These are phyloP conservation scores for Jaculus jaculus DNA, from an alignment of 2,113 vertebrate genomes.

Conservation along the genomic window DNA sequence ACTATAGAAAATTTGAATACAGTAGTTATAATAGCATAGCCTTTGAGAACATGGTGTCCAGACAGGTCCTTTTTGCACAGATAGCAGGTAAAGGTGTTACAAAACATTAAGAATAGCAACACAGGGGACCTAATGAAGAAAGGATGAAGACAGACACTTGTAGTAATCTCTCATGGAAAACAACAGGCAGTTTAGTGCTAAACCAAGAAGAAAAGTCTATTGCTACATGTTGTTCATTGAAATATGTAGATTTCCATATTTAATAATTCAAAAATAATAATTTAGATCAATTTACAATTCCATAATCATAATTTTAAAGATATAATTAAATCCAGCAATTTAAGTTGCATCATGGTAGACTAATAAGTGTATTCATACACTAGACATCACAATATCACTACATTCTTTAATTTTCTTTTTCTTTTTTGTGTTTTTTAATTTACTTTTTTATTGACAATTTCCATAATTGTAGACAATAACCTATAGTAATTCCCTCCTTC, in stretches of 20 bases:
- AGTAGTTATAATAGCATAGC: too few relatives aligned
- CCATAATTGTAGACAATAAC: too few relatives aligned
- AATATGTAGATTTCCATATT: background rate
- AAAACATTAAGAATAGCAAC: background rate
- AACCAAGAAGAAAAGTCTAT: background rate
- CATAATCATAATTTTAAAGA: background rate
- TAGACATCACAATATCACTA: background rate
- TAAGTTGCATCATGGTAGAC: background rate
- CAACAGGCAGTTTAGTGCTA: background rate
- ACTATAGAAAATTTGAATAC: background rate
- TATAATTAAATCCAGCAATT: background rate
- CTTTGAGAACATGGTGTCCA: background rate
- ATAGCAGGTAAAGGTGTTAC: background rate
- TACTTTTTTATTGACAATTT: too few relatives aligned
- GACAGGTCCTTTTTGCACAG: background rate
- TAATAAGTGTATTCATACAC: background rate
- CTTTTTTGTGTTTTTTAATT: too few relatives aligned
- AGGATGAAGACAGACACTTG: background rate
- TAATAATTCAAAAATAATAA: background rate
- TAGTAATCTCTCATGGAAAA: too few relatives aligned
- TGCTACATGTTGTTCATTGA: background rate
- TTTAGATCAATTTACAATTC: background rate
- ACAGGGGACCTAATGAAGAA: too few relatives aligned
- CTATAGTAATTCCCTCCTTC: too few relatives aligned
- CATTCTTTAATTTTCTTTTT: too few relatives aligned